phyloP scores from a whole-genome alignment of 1,140 invertebrate species.

The Psix sp. region DNA sequence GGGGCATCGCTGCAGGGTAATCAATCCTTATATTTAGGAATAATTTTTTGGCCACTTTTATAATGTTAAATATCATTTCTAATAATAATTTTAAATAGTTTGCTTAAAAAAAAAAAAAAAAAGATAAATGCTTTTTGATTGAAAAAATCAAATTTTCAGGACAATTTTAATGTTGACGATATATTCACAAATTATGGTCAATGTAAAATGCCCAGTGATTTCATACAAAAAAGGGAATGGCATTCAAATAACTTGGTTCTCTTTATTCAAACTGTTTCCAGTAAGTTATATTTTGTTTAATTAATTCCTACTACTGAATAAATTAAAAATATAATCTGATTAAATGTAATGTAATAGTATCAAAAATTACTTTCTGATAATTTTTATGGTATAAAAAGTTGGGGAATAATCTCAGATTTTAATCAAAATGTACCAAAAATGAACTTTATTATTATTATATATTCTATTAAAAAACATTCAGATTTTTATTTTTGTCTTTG shows the following conservation, averaged over 20 bases:
- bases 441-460: too few relatives aligned
- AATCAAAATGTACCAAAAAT: too few relatives aligned
- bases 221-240: slow-evolving; percentile 80
- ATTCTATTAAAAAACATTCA: too few relatives aligned
- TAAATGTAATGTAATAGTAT: too few relatives aligned
- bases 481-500: neutral
- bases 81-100: too few relatives aligned
- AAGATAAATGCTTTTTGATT: neutral
- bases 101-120: too few relatives aligned
- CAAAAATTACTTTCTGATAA: too few relatives aligned
- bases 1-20: slow-evolving; percentile 87
- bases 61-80: too few relatives aligned
- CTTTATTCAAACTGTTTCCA: slow-evolving; percentile 89
- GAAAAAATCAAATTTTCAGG: slow-evolving; percentile 76
- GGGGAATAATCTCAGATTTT: too few relatives aligned
- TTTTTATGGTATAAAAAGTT: too few relatives aligned
- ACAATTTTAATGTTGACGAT: slow-evolving; percentile 88
- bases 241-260: slow-evolving; percentile 80
- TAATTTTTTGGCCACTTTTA: too few relatives aligned
- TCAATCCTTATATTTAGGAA: neutral
- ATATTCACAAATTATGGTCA: slow-evolving; percentile 88
- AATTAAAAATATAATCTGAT: too few relatives aligned
- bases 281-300: slow-evolving; percentile 76
- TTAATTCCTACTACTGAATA: neutral
- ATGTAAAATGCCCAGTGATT: slow-evolving; percentile 82